Evolutionary conservation across 2,797 vertebrate species (phyloP), one percentile per base, ranked within the genome.

Genomic region (Trematomus bernacchii): DNA sequence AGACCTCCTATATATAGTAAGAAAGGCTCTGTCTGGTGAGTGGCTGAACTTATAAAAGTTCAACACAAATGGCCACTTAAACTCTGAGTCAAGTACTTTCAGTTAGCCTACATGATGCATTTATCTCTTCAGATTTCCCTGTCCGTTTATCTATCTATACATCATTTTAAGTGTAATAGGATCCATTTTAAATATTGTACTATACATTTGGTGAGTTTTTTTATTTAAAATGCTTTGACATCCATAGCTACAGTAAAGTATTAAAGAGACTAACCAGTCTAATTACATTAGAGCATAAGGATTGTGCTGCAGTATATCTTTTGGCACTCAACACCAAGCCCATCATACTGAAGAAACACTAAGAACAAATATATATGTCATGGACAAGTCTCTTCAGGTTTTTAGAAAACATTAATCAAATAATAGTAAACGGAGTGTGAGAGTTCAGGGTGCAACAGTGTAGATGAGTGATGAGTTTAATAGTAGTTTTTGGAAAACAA

Each of bases 71-170:
- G 63, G 47, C 52, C 64, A 76, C 81, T 79, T 59, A 42, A 59
- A 65, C 48, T 64, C 30, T 6, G 18, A 57, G 65, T 70, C 61
- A 79, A 63, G 76, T 27, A 27, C 69, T 65, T 67, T 71, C 52
- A 66, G 50, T 62, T 62, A 42, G 62, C 58, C 73, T 53, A 53
- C 51, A 48, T 70, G 44, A 71, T 68, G 63, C 73, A 58, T 69
- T 77, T 30, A 52, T 71, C 63, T 77, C 79, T 59, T 71, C 33
- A 61, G 21, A 66, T 76, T 53, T 66, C 62, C 61, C 40, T 67
- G 47, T 16, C 44, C 54, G 58, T n/a, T 19, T 30, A 66, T 60
- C 53, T 37, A 74, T 63, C 76, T 64, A 60, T 18, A 79, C 63
- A 67, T 57, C 21, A 66, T 55, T 53, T 67, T 21, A 71, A 70